Percentiles rank a stretch among this genome's conserved stretches.
These are phyloP conservation scores for Epirrita christyi DNA, from an alignment of 2,888 invertebrate genomes.

Conservation along the genomic window DNA sequence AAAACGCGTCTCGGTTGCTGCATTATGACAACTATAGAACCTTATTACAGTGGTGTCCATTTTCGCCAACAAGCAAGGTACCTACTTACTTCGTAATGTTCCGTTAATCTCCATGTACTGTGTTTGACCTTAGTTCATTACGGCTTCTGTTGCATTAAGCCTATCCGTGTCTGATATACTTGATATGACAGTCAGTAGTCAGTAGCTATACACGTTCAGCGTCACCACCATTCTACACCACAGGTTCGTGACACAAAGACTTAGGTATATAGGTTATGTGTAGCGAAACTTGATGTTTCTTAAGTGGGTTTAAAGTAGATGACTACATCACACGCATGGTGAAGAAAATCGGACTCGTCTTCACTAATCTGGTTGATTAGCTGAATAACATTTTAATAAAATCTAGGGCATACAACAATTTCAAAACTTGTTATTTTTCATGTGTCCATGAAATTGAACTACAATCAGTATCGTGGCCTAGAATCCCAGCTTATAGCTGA, in stretches of 20 bases:
- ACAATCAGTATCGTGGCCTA: constrained; percentile 9
- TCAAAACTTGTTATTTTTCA: not conserved
- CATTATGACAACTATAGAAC: not conserved
- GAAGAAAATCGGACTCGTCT: constrained; percentile 9
- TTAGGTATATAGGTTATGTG: not conserved
- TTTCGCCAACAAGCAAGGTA: constrained; percentile 42
- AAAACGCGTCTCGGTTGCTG: constrained; percentile 24
- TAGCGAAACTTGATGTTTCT: not conserved
- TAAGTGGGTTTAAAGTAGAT: not conserved
- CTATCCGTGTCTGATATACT: constrained; percentile 21
- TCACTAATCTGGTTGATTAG: constrained; percentile 16
- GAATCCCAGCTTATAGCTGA: constrained; percentile 30
- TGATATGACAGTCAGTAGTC: not conserved
- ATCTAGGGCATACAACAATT: not conserved
- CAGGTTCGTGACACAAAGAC: constrained; percentile 8
- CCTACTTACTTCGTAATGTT: constrained; percentile 43
- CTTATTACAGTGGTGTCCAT: constrained; percentile 26
- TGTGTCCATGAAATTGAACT: constrained; percentile 6
- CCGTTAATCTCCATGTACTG: constrained; percentile 60
- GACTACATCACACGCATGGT: constrained; percentile 21
- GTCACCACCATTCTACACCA: not conserved
- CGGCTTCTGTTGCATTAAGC: constrained; percentile 56
- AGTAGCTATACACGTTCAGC: not conserved
- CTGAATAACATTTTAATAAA: not conserved
- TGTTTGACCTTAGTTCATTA: constrained; percentile 68